Evolutionary conservation across 2,113 vertebrate species (phyloP), one percentile per base, ranked within the genome.

Genomic region (Macrotus californicus): DNA sequence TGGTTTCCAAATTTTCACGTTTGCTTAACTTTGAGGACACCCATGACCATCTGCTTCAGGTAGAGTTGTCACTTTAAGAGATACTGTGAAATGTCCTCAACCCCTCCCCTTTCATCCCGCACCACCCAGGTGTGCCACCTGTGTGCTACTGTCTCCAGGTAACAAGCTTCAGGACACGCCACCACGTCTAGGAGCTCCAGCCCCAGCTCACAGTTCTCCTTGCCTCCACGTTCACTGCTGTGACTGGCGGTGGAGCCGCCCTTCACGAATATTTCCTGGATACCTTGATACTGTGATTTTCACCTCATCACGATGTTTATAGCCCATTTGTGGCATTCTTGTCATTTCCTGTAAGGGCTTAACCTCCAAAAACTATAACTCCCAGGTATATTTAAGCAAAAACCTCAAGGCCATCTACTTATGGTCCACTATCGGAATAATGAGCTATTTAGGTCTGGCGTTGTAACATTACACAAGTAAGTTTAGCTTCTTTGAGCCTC

Each of bases 231-330:
- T 22, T 82, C 13, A 54, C 26, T 31, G 41, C 39, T 2, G 2
- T 24, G 72, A 36, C 21, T 19, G 8, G 9, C 0, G 29, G 13
- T 41, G 10, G 8, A 41, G n/a, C 2, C 19, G 76, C 1, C 6
- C 84, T 43, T 59, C 79, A n/a, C 21, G 24, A 14, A 15, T n/a
- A 80, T 29, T 29, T 41, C 52, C 34, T n/a, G 39, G 39, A 36
- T 5, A 21, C 41, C 19, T 66, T 29, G 7, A 54, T 22, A 29
- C 64, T 31, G 26, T 8, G 64, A 50, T 52, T 77, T 61, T 77
- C 77, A 56, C 66, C 34, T 54, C 22, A 13, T 31, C 34, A n/a
- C 34, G 34, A n/a, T 26, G 18, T 64, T 39, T 46, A 54, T 9
- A 72, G 79, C 52, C 39, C 16, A 67, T 19, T n/a, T 80, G 59